Evolutionary conservation across 2,888 invertebrate genomes (phyloP), one percentile per base, ranked within the genome.

Genomic region (Ellobium chinense): DNA sequence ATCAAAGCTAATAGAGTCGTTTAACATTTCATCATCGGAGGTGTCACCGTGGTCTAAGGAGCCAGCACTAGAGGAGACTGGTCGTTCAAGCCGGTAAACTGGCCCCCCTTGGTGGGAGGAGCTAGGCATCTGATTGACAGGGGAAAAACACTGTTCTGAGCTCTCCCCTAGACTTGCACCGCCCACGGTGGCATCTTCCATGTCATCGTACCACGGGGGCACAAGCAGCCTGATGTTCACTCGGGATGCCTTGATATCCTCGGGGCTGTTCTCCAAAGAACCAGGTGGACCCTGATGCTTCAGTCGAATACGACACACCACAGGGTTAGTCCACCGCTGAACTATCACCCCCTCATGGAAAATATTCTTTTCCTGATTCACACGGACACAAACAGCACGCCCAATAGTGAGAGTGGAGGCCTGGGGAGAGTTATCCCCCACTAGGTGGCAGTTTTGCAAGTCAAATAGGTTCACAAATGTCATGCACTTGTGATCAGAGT

Each of bases 191-290:
- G 69, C 77, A 60, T 91, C 92, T 73, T 91, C 97, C 81, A 99
- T 93, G 93, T 99, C 99, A 90, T 99, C 99, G 94, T 96, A 97
- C 99, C 99, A 99, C 0, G 99, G 99, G 24, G 98, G 98, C 91
- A 96, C 95, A 86, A 98, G 94, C 36, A 99, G 94, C 34, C 99
- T 95, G 82, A 99, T 94, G 92, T 98, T 97, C 4, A 98, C 97
- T 56, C 99, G 95, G 91, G 97, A 96, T 84, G 98, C 97, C 89
- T 96, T 95, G n/a, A 90, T 86, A 29, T 87, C 87, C 36, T 87
- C 86, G 9, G 66, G 46, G 29, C 39, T 58, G 21, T 3, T 66
- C 21, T 72, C 46, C 7, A 18, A 31, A 3, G 27, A 14, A 2
- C 60, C 60, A 1, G 70, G 46, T 24, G 31, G 18, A 31, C 24